A percentile compares a stretch with the other conserved stretches of the same genome.
phyloP scores from a whole-genome alignment of 92 coral and sea anemone genomes.

The Palythoa caribaeorum region DNA sequence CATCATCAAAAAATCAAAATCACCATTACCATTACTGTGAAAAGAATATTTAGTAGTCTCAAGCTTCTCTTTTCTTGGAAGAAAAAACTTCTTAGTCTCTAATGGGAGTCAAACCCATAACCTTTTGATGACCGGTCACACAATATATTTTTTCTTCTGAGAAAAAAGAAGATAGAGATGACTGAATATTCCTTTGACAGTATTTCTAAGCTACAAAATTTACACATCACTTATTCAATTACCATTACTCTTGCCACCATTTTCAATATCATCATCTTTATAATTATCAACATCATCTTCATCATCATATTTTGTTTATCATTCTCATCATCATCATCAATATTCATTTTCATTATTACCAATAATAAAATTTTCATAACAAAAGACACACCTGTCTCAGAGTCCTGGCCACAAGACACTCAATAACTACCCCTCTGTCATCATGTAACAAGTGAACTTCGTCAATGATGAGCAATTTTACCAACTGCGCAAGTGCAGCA shows the following conservation, averaged over 20 bases:
- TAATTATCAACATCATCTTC: not conserved
- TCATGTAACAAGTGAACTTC: slow-evolving; percentile 97
- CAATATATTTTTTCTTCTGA: no score
- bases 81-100: no score
- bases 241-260: not conserved
- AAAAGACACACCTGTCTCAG: slow-evolving; percentile 77
- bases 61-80: no score
- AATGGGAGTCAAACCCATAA: no score
- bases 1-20: not conserved
- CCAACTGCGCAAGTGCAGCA: slow-evolving; percentile 95
- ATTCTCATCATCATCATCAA: not conserved
- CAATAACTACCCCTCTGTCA: slow-evolving; percentile 97
- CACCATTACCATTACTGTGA: not conserved
- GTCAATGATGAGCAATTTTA: slow-evolving; percentile 92
- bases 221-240: no score
- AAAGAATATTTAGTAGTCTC: no score
- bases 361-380: not conserved
- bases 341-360: not conserved
- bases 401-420: slow-evolving; percentile 98
- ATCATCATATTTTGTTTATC: no score
- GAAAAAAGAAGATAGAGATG: no score
- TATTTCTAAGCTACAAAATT: no score
- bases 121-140: no score
- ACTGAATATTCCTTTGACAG: no score
- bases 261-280: not conserved